A percentile compares a stretch with the other conserved stretches of the same genome.
These are phyloP conservation scores for Caiman crocodilus DNA, from an alignment of 2,797 vertebrate genomes.

Conservation along the genomic window DNA sequence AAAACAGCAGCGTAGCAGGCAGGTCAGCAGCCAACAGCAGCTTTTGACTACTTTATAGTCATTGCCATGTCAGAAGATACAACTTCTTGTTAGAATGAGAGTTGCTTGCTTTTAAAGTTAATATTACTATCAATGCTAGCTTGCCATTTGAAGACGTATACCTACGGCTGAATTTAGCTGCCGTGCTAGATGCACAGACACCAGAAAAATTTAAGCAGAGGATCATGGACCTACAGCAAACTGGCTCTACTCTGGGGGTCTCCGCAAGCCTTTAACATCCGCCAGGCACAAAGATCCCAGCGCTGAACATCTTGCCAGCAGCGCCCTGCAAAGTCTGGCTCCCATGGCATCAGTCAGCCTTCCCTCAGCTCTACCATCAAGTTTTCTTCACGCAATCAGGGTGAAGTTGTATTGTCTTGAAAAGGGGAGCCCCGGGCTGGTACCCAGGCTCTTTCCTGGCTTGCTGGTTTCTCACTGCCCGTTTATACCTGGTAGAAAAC, in stretches of 20 bases:
- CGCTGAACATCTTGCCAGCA: neutral
- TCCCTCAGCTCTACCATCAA: neutral
- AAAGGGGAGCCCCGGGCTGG: neutral
- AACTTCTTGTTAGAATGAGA: neutral
- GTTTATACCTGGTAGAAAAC: slow-evolving; percentile 3
- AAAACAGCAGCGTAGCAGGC: neutral
- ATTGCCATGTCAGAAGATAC: neutral
- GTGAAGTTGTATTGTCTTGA: slow-evolving; percentile 9
- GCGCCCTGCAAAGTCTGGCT: neutral
- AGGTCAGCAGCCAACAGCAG: neutral
- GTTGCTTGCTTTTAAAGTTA: neutral
- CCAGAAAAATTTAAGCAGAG: slow-evolving; percentile 62
- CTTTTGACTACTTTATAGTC: neutral
- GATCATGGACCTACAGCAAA: slow-evolving; percentile 24
- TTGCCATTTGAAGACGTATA: neutral
- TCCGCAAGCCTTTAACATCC: neutral
- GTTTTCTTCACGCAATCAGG: neutral
- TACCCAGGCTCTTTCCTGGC: slow-evolving; percentile 9
- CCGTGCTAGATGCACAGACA: slow-evolving; percentile 47
- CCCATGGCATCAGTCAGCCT: accelerated
- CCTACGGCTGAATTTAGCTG: slow-evolving; percentile 48
- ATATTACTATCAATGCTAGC: neutral
- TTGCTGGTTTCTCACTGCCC: slow-evolving; percentile 27
- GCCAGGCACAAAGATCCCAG: neutral
- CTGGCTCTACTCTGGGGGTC: slow-evolving; percentile 2